Evolutionary conservation across 2,888 invertebrate genomes (phyloP), one percentile per base, ranked within the genome.

Genomic region (Apotomis betuletana): DNA sequence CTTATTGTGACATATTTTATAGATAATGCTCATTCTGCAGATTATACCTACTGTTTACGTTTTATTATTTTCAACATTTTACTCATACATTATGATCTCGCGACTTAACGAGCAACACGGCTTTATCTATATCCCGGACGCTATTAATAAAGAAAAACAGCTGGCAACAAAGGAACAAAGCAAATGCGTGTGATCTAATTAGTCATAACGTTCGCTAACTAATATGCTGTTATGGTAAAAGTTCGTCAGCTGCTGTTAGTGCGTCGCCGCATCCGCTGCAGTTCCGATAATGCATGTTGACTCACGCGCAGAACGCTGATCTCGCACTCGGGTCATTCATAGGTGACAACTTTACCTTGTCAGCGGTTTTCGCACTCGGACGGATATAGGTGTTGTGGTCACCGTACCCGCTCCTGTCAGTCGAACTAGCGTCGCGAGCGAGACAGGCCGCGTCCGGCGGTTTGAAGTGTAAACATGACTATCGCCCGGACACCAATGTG

Each of bases 261-360:
- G 69, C 74, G 77, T 79, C 79, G 80, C 81, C 78, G 85, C 91
- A 90, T 92, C 92, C 92, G 91, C 79, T 86, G 87, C 86, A 81
- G 84, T 90, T 88, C 88, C 89, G 91, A 92, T 92, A 92, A 89
- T 79, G 83, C 52, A 82, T 92, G 79, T 92, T 92, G 92, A 82
- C 78, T 57, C 70, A 64, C 72, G 69, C 59, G 51, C 60, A 76
- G 62, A 49, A 61, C 73, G 86, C 85, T 86, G 85, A 86, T 84
- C 85, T 78, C 76, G 76, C 80, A 77, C 78, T 77, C 76, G 82
- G 83, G 82, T 85, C 85, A 86, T 85, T 85, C 85, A 85, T 49
- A 81, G 78, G 77, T 72, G 76, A 74, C 70, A 73, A 72, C 74
- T 79, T 80, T 80, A 78, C 78, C 77, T 73, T 76, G 84, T 87